These are phyloP conservation scores for Temnothorax rugatulus DNA, from an alignment of 2,888 invertebrate genomes.

Conservation along the genomic window DNA sequence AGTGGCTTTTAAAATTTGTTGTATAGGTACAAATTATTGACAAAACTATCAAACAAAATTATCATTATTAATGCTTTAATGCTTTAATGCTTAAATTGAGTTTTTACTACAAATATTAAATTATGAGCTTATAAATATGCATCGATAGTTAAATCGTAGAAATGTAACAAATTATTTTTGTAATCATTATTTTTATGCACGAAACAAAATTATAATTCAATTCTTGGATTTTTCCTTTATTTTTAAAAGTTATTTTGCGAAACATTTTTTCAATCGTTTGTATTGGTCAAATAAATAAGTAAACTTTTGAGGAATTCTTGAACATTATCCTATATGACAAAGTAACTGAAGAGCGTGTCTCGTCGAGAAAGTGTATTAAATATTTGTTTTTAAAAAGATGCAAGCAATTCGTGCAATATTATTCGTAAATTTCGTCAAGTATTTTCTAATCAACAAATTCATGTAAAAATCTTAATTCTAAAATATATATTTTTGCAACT, in stretches of 20 bases:
- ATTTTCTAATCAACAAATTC: background rate
- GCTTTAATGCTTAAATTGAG: background rate
- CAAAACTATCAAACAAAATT: background rate
- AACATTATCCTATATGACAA: background rate
- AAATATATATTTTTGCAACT: conserved; percentile 53
- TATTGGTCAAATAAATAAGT: background rate
- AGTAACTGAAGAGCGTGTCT: background rate
- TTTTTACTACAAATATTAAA: background rate
- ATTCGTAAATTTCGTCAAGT: background rate
- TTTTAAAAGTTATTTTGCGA: background rate
- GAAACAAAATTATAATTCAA: background rate
- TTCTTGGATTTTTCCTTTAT: background rate
- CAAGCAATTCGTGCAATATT: background rate
- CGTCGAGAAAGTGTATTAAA: background rate
- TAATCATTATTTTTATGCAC: background rate
- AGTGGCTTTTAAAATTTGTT: background rate
- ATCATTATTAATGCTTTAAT: background rate
- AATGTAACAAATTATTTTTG: background rate
- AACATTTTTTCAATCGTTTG: background rate
- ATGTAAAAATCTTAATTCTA: background rate
- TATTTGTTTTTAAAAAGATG: conserved; percentile 20
- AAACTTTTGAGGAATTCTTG: background rate
- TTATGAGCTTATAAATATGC: background rate
- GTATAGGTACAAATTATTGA: background rate
- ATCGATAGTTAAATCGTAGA: background rate